Conservation (phyloP, 2,888 invertebrate species). For the Paralinhomoeus sp. region DNA sequence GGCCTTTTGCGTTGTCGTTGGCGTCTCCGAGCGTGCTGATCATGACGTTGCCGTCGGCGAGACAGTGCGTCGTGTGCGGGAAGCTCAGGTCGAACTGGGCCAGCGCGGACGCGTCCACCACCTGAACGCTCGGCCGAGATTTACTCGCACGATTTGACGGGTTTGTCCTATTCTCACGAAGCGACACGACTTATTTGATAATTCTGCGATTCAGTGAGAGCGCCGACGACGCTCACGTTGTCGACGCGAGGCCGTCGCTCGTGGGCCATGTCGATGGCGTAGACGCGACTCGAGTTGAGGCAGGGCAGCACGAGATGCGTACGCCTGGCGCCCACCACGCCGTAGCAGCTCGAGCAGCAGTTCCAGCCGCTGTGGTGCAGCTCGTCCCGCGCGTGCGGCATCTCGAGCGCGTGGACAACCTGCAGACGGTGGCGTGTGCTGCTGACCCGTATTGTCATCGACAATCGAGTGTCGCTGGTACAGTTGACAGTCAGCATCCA, state of each 20-base stretch:
- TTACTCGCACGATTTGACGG: slow-evolving; percentile 1
- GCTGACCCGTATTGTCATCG: too few species aligned
- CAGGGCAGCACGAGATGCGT: slow-evolving; percentile 60
- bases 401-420: slow-evolving; percentile 63
- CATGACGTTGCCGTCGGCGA: slow-evolving; percentile 74
- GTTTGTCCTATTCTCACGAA: background rate
- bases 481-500: background rate
- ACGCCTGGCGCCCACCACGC: slow-evolving; percentile 36
- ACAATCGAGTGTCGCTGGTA: too few species aligned
- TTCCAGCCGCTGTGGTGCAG: slow-evolving; percentile 93
- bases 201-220: too few species aligned
- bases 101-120: slow-evolving; percentile 55
- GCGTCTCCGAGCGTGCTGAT: slow-evolving; percentile 77
- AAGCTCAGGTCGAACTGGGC: slow-evolving; percentile 51
- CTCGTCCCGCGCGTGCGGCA: slow-evolving; percentile 57
- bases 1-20: slow-evolving; percentile 55
- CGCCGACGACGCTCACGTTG: slow-evolving; percentile 9
- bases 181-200: too few species aligned
- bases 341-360: slow-evolving; percentile 72
- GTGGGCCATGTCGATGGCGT: slow-evolving; percentile 46
- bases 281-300: slow-evolving; percentile 55
- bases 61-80: slow-evolving; percentile 79
- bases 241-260: slow-evolving; percentile 4
- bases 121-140: slow-evolving; percentile 38
- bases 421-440: slow-evolving; percentile 26